Evolutionary conservation across 2,113 vertebrate species (phyloP), one percentile per base, ranked within the genome.

Genomic region (Xiphias gladius): DNA sequence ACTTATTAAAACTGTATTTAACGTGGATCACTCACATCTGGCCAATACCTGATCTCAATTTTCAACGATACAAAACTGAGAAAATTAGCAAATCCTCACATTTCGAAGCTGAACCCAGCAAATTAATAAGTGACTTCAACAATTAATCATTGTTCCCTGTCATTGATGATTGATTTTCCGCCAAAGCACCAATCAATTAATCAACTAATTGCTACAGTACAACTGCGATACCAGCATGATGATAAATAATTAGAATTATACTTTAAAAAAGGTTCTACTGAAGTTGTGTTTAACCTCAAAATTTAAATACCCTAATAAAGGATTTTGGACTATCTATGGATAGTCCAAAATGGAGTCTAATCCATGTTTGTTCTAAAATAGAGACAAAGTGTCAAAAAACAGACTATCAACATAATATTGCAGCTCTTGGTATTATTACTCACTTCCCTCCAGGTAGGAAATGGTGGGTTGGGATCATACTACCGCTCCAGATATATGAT

Each of bases 391-490:
- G 35, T 76, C 54, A 76, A 65, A 41, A 50, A 37, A 46, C 57
- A 59, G 26, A 48, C 16, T 2, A 7, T 55, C 48, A 61, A 24
- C 5, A 11, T 32, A 17, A 16, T 57, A 28, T 7, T 78, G 19
- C 22, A 84, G 73, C 37, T 77, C 37, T 30, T 12, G 13, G 28
- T 66, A 14, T 41, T 55, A 3, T 61, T 52, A 63, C 46, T 84
- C 80, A 78, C 57, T 74, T 59, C 66, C 82, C 67, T 66, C 20
- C 19, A 19, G 85, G 62, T 64, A 55, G 28, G 70, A 58, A 73
- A 41, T n/a, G n/a, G 37, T 59, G 28, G 11, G 24, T 28, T 55
- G 52, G 67, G 69, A 52, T 67, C 70, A 70, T 30, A 74, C 46
- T 68, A 72, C 43, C 26, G 70, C 76, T 69, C 54, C 59, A 58